These are phyloP conservation scores for Alitta virens DNA, from an alignment of 2,888 invertebrate genomes.

Conservation along the genomic window DNA sequence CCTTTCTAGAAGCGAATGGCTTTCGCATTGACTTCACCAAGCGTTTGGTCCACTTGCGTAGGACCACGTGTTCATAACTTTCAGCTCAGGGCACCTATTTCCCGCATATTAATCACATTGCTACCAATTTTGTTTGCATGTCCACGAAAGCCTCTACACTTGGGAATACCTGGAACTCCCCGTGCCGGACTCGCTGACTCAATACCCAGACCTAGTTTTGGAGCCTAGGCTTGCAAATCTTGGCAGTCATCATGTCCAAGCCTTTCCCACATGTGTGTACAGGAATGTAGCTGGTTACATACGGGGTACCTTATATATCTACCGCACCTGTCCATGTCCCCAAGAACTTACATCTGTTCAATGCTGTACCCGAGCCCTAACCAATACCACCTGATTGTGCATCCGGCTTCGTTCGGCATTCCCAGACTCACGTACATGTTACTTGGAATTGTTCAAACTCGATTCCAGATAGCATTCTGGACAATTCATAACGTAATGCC, in stretches of 20 bases:
- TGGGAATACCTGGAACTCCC: neutral
- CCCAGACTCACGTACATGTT: no score
- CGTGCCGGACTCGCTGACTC: neutral
- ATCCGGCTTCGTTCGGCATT: no score
- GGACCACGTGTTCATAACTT: neutral
- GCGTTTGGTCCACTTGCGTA: constrained; percentile 17
- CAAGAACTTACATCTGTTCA: no score
- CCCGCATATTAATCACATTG: neutral
- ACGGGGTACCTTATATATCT: no score
- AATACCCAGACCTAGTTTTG: neutral
- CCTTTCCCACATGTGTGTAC: neutral
- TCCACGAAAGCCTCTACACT: neutral
- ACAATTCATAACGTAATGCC: no score
- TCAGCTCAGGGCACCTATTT: neutral
- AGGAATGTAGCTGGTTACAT: no score
- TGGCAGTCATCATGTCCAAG: neutral
- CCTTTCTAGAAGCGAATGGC: constrained; percentile 32
- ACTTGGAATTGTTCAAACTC: no score
- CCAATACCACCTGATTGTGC: no score
- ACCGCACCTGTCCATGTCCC: no score
- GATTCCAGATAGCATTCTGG: no score
- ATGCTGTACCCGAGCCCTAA: no score
- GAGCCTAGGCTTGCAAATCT: neutral
- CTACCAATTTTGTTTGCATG: neutral
- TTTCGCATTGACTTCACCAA: constrained; percentile 27